Percentiles rank a stretch among this genome's conserved stretches.
These are phyloP conservation scores for Drosophila ustulata DNA, from an alignment of 2,888 invertebrate species.

Conservation along the genomic window DNA sequence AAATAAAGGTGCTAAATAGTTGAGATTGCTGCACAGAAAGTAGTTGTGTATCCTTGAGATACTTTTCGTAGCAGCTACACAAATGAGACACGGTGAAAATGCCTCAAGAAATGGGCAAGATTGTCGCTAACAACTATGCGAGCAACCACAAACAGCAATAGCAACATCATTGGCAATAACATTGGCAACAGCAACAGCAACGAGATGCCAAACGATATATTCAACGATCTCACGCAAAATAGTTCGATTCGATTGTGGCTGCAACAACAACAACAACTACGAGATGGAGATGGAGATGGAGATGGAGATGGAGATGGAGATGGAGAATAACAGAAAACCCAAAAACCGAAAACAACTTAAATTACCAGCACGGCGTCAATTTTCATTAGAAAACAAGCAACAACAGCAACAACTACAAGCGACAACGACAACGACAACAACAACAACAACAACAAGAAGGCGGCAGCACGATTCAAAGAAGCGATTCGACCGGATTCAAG, in stretches of 20 bases:
- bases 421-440: slow-evolving; percentile 10
- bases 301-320: background rate
- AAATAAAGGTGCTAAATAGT: background rate
- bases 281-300: slow-evolving; percentile 1
- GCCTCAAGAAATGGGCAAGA: slow-evolving; percentile 7
- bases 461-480: slow-evolving; percentile 50
- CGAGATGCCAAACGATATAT: slow-evolving; percentile 19
- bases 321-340: slow-evolving; percentile 39
- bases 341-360: slow-evolving; percentile 74
- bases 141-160: background rate
- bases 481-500: slow-evolving; percentile 68
- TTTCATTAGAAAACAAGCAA: slow-evolving; percentile 77
- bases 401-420: slow-evolving; percentile 10
- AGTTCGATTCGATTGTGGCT: slow-evolving; percentile 45
- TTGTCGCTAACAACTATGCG: slow-evolving; percentile 8
- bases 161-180: slow-evolving; percentile 18
- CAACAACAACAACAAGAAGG: slow-evolving; percentile 22
- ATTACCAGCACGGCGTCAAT: slow-evolving; percentile 79
- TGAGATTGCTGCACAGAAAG: slow-evolving; percentile 1
- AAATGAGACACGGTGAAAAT: slow-evolving; percentile 12
- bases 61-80: slow-evolving; percentile 1
- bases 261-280: slow-evolving; percentile 26
- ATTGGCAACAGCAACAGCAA: slow-evolving; percentile 32
- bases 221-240: slow-evolving; percentile 69
- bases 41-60: background rate